Conservation (phyloP, 2,113 vertebrate species). For the Pteruthius melanotis region DNA sequence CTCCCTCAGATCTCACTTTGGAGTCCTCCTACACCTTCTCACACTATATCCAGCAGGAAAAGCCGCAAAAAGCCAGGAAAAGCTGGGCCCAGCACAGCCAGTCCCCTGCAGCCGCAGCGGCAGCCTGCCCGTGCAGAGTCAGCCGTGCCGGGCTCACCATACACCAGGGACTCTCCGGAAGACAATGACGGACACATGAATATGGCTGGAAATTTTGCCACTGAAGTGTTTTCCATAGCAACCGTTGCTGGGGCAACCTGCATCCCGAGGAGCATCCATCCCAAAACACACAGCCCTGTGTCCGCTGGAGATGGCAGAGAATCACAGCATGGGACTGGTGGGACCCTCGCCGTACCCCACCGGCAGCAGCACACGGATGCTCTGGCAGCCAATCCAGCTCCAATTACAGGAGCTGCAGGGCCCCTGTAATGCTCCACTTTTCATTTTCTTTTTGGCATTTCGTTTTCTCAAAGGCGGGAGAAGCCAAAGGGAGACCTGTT, state of each 20-base stretch:
- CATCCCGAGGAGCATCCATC: background rate
- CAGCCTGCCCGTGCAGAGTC: background rate
- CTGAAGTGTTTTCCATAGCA: constrained; percentile 14
- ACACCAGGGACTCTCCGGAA: background rate
- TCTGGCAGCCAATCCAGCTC: background rate
- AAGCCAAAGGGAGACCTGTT: background rate
- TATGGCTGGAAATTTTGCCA: background rate
- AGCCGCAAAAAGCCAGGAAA: background rate
- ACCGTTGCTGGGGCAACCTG: constrained; percentile 38
- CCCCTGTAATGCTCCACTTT: background rate
- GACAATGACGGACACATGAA: background rate
- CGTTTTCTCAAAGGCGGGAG: background rate
- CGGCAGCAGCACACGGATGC: background rate
- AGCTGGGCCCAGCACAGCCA: background rate
- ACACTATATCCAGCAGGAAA: background rate
- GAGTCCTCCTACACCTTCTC: background rate
- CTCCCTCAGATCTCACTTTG: background rate
- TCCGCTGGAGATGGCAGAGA: background rate
- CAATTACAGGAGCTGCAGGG: too few relatives aligned
- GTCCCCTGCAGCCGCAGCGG: fast-evolving
- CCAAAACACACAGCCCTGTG: background rate
- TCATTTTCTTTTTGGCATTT: background rate
- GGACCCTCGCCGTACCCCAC: fast-evolving
- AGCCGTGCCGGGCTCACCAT: background rate
- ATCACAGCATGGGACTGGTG: fast-evolving